These are phyloP conservation scores for Dryobotodes eremita DNA, from an alignment of 2,888 invertebrate genomes.

Conservation along the genomic window DNA sequence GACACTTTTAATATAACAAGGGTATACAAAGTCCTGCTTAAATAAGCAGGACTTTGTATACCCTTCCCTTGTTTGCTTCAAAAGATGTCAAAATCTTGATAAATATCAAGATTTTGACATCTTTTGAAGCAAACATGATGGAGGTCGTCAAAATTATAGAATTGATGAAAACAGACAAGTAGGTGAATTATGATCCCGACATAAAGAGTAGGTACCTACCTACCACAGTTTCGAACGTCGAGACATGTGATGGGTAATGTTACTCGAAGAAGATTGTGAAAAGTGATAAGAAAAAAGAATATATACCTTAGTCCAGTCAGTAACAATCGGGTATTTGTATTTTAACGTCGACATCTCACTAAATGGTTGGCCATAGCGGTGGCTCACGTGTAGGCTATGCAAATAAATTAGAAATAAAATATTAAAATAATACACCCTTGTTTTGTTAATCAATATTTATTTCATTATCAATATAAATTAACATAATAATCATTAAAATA, in stretches of 20 bases:
- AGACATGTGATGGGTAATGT: neutral
- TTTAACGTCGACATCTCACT: neutral
- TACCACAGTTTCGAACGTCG: neutral
- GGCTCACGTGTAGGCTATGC: constrained; percentile 7
- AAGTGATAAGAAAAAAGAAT: neutral
- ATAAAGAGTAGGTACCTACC: neutral
- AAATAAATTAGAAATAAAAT: constrained; percentile 26
- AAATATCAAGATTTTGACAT: too few species aligned
- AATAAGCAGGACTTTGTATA: too few species aligned
- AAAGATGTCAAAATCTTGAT: too few species aligned
- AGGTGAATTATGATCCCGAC: neutral
- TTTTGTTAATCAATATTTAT: constrained; percentile 87
- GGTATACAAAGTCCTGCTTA: neutral
- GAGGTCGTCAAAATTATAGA: neutral
- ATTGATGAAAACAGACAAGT: neutral
- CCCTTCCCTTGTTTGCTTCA: too few species aligned
- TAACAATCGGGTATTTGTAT: neutral
- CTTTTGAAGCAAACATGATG: too few species aligned
- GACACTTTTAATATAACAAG: neutral
- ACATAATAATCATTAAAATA: constrained; percentile 80
- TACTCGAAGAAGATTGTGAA: neutral
- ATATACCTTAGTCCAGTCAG: neutral
- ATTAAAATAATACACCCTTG: constrained; percentile 68
- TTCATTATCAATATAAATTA: constrained; percentile 86
- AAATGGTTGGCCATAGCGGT: too few species aligned